These are phyloP conservation scores for Pelodiscus sinensis DNA, from an alignment of 2,113 vertebrate species.

Conservation along the genomic window DNA sequence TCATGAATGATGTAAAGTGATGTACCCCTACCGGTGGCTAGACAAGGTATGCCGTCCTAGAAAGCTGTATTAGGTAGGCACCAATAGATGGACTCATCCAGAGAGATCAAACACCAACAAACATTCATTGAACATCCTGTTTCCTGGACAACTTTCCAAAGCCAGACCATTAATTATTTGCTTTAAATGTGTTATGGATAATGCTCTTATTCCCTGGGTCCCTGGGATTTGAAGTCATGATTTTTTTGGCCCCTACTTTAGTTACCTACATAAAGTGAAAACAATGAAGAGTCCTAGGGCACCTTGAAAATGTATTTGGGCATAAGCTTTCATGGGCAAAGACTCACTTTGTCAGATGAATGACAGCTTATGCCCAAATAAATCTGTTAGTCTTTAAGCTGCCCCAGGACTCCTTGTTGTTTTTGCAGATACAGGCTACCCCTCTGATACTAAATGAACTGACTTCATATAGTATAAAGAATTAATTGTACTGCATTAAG, in stretches of 20 bases:
- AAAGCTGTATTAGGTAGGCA: neutral
- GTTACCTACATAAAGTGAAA: neutral
- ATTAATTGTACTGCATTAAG: neutral
- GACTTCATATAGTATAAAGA: neutral
- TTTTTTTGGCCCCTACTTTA: neutral
- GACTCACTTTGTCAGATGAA: too few species aligned
- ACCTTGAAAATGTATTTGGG: too few species aligned
- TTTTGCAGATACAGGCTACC: too few species aligned
- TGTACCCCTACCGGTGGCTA: neutral
- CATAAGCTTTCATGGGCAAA: too few species aligned
- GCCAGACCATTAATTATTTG: fast-evolving
- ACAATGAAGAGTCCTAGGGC: too few species aligned
- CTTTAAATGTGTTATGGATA: neutral
- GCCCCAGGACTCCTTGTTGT: too few species aligned
- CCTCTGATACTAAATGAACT: too few species aligned
- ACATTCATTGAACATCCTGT: neutral
- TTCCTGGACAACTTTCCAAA: neutral
- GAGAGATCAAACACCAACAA: neutral
- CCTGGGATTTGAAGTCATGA: neutral
- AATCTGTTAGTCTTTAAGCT: too few species aligned
- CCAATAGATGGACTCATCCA: neutral
- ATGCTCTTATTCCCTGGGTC: neutral
- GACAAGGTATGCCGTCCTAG: neutral
- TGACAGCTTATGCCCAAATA: too few species aligned
- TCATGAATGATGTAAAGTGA: neutral